Base-by-base conservation (phyloP, 1,140 invertebrate genomes). In the Trigoniulus corallinus region DNA sequence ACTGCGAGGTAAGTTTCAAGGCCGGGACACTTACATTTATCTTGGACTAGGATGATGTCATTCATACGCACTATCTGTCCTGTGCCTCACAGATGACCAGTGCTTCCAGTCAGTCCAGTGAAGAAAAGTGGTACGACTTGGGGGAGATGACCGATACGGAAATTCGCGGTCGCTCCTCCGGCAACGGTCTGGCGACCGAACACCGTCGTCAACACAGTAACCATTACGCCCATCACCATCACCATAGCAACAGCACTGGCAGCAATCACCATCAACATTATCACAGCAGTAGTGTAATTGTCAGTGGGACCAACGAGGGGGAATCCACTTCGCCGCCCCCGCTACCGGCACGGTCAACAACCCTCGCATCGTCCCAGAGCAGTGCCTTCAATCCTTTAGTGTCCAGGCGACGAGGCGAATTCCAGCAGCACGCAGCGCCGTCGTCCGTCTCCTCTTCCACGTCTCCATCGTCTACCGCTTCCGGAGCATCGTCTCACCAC, bases 71-170 rank as follows among this genome's bases (percentile, higher is more conserved):
- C n/a, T n/a, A n/a, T n/a, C n/a, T n/a, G n/a, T n/a, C n/a, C n/a
- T n/a, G n/a, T n/a, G n/a, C n/a, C n/a, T 18, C 4, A 24, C 42
- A 44, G 45, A 65, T 77, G 64, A 78, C 75, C 4, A 75, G 72
- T 61, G 77, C 72, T 40, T 78, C 75, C 43, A 77, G 72, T n/a
- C 74, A 77, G 61, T 78, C 76, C 29, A 74, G 71, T 52, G 78
- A 79, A 53, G 78, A 80, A 62, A 69, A 75, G 58, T 81, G 79
- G 79, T 76, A 76, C 54, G 74, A 77, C 52, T 61, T 75, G 27
- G 52, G 70, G 25, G 74, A 76, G 46, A 58, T 63, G 23, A 47
- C 26, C 22, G 56, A 57, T 48, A 44, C 51, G 3, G 57, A 57
- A 13, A 46, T 52, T 10, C 42, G 37, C 13, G 53, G 52, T 50